phyloP scores from a whole-genome alignment of 2,113 vertebrate genomes.

The Tautogolabrus adspersus region DNA sequence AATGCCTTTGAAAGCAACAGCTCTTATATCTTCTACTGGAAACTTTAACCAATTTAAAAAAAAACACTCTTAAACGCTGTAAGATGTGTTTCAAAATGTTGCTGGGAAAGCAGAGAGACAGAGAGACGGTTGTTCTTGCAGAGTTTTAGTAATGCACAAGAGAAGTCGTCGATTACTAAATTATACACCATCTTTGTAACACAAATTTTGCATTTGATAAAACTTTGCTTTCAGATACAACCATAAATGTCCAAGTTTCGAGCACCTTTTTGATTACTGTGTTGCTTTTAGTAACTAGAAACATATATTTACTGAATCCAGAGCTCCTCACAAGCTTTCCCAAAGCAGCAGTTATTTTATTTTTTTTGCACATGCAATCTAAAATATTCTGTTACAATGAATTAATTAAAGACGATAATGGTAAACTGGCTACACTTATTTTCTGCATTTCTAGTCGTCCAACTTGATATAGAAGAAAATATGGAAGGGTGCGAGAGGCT shows the following conservation, averaged over 20 bases:
- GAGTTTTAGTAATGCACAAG: background rate
- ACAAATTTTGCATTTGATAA: background rate
- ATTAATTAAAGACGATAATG: too few relatives aligned
- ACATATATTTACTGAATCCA: background rate
- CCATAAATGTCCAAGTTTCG: too few relatives aligned
- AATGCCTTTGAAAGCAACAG: too few relatives aligned
- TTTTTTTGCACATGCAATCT: too few relatives aligned
- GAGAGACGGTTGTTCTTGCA: slow-evolving; percentile 12
- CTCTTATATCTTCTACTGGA: background rate
- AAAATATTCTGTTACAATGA: too few relatives aligned
- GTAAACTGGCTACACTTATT: too few relatives aligned
- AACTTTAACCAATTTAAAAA: background rate
- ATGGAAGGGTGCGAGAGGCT: background rate
- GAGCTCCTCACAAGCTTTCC: too few relatives aligned
- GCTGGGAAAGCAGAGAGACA: background rate
- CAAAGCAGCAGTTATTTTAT: too few relatives aligned
- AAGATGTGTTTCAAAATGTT: background rate
- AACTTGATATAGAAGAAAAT: background rate
- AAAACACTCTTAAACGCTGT: background rate
- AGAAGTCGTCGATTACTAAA: background rate
- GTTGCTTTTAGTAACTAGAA: too few relatives aligned
- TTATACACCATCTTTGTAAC: background rate
- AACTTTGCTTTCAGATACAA: background rate
- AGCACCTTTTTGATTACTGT: background rate
- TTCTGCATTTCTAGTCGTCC: too few relatives aligned